These are phyloP conservation scores for Gorsachius goisagi DNA, from an alignment of 2,113 vertebrate genomes.

Conservation along the genomic window DNA sequence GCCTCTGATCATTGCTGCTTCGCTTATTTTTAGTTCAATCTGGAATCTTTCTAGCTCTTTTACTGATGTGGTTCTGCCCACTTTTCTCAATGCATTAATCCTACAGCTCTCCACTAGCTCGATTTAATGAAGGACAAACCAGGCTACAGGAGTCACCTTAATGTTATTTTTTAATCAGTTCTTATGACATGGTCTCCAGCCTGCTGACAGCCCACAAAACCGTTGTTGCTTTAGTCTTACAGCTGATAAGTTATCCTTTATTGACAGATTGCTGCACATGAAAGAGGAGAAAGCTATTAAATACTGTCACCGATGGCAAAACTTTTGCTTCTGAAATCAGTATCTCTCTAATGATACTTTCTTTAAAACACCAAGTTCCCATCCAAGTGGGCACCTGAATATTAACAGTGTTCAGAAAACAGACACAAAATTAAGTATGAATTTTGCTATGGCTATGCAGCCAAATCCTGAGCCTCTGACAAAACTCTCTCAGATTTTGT, in stretches of 20 bases:
- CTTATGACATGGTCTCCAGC: not conserved
- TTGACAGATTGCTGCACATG: not conserved
- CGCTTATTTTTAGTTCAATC: constrained; percentile 8
- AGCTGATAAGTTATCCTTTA: not conserved
- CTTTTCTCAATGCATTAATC: constrained; percentile 13
- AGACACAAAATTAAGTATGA: not conserved
- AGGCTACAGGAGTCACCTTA: not conserved
- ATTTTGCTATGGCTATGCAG: not conserved
- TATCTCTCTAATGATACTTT: not conserved
- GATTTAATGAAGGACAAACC: constrained; percentile 37
- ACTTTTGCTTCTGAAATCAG: not conserved
- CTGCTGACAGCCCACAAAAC: constrained; percentile 6
- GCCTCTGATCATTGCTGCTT: not conserved
- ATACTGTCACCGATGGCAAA: not conserved
- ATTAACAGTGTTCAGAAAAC: not conserved
- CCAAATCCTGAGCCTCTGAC: not conserved
- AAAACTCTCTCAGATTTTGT: not conserved
- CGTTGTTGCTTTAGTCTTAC: constrained; percentile 16
- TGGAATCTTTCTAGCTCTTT: not conserved
- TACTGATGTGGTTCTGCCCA: not conserved
- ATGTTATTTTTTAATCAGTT: constrained; percentile 9
- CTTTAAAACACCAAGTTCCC: not conserved
- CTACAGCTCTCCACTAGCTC: not conserved
- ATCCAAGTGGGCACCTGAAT: not conserved
- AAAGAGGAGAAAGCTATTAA: not conserved